Conservation (phyloP, 2,888 invertebrate species). For the Mimumesa dahlbomi region DNA sequence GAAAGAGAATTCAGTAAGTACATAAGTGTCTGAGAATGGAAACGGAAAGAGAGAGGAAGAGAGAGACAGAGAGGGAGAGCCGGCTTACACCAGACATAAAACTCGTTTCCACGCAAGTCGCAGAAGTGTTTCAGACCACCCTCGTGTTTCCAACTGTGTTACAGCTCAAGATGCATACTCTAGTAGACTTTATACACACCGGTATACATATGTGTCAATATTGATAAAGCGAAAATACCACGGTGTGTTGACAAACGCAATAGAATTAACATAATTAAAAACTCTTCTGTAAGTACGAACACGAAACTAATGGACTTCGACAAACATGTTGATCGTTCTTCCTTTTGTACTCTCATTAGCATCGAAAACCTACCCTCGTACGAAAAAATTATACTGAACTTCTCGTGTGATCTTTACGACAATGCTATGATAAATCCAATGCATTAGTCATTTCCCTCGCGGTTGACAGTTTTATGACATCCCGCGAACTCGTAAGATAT, state of each 20-base stretch:
- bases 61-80: conserved; percentile 11
- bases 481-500: not conserved
- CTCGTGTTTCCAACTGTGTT: conserved; percentile 41
- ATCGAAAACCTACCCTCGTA: no score
- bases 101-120: conserved; percentile 43
- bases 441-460: not conserved
- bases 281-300: no score
- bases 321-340: no score
- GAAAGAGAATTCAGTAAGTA: conserved; percentile 6
- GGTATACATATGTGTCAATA: not conserved
- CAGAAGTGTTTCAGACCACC: conserved; percentile 49
- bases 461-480: not conserved
- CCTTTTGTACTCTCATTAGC: no score
- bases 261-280: no score
- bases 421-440: not conserved
- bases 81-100: conserved; percentile 16
- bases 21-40: not conserved
- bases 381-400: no score
- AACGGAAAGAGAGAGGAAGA: not conserved
- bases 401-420: no score
- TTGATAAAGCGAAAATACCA: not conserved
- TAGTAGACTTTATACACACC: not conserved
- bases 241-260: not conserved
- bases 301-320: no score
- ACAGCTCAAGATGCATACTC: conserved; percentile 13